Conservation (phyloP, 2,888 invertebrate species). For the Agonopterix arenella region DNA sequence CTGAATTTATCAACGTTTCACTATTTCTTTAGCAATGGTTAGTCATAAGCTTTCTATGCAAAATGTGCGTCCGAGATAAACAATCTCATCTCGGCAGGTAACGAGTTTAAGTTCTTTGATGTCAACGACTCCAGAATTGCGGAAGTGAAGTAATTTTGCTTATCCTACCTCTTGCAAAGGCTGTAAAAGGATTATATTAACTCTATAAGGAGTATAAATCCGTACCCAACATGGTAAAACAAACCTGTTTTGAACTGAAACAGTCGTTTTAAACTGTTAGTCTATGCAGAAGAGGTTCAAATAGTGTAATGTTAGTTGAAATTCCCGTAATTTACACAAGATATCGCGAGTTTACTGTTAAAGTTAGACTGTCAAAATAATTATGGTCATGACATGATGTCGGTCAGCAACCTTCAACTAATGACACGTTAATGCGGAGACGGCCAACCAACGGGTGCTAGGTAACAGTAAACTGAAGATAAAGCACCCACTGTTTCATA, state of each 20-base stretch:
- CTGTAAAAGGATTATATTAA: too few species aligned
- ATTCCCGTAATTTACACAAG: background rate
- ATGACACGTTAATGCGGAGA: conserved; percentile 67
- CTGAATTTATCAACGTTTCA: conserved; percentile 7
- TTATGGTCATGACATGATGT: conserved; percentile 9
- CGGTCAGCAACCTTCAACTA: conserved; percentile 71
- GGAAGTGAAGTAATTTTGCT: conserved; percentile 3
- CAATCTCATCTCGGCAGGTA: conserved; percentile 1
- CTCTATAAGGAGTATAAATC: background rate
- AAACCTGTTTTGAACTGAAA: too few species aligned
- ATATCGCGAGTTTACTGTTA: background rate
- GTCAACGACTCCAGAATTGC: conserved; percentile 4
- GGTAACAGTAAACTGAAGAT: conserved; percentile 69
- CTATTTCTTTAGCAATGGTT: conserved; percentile 1
- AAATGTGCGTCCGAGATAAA: conserved; percentile 1
- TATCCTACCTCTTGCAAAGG: too few species aligned
- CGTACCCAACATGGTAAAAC: too few species aligned
- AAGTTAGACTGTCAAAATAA: background rate
- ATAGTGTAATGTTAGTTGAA: too few species aligned
- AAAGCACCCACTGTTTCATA: conserved; percentile 61
- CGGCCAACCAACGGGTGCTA: conserved; percentile 26
- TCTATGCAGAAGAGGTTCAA: too few species aligned
- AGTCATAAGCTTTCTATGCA: conserved; percentile 4
- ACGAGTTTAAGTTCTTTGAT: conserved; percentile 1
- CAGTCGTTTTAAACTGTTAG: too few species aligned